Evolutionary conservation across 2,797 vertebrate species (phyloP).

Genomic region (Peromyscus nudipes): DNA sequence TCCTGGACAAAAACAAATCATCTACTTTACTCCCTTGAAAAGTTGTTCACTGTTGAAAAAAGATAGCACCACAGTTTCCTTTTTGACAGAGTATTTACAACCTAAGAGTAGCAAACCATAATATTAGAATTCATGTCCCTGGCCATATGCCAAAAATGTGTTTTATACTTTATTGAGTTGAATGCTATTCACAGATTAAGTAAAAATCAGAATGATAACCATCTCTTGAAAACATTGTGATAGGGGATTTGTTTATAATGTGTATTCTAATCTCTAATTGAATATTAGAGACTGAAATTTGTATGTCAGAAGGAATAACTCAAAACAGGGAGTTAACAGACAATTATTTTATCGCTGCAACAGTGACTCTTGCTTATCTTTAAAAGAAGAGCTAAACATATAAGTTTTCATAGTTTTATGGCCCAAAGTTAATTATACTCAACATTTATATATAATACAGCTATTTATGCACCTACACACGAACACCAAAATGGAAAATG

Average conservation of each 20-base stretch:
- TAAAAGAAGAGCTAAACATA: slow-evolving; percentile 58
- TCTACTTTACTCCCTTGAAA: background rate
- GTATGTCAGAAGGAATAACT: slow-evolving; percentile 9
- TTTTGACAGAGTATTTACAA: slow-evolving; percentile 10
- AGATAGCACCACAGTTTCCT: background rate
- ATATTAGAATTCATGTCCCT: background rate
- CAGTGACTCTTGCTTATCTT: background rate
- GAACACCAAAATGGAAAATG: slow-evolving; percentile 9
- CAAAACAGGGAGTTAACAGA: slow-evolving; percentile 19
- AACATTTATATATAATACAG: background rate
- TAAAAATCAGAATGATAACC: slow-evolving; percentile 53
- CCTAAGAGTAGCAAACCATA: background rate
- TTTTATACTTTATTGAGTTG: background rate
- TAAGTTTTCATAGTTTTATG: background rate
- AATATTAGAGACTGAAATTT: slow-evolving; percentile 27
- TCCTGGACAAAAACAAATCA: background rate
- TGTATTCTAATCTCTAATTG: background rate
- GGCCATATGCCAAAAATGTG: background rate
- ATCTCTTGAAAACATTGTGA: background rate
- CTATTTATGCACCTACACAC: background rate
- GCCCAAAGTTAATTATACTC: slow-evolving; percentile 19
- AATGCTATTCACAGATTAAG: background rate
- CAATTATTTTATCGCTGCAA: background rate
- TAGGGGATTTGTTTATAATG: background rate
- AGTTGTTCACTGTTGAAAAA: background rate